Base-by-base conservation (phyloP, 2,797 vertebrate genomes). In the Pangasius krempfi region DNA sequence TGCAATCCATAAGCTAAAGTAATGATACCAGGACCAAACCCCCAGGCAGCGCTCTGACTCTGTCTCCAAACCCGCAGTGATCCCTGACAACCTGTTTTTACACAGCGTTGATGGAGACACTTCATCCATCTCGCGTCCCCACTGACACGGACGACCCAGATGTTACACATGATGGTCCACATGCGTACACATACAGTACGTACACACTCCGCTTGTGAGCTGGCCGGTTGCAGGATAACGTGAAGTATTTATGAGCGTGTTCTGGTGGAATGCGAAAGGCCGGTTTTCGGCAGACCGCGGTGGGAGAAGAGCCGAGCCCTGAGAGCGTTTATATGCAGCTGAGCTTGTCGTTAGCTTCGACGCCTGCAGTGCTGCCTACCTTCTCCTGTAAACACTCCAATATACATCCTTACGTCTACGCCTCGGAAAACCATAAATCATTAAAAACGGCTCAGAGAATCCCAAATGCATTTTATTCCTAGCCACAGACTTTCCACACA, bases 1-100 rank as follows among this genome's bases (percentile, higher is more conserved):
- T 85, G 84, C 84, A 56, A 7, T 58, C 84, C 84, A 85, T 85
- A 56, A 85, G 50, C 68, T 54, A 40, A 27, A 73, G 37, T 56
- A 73, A 85, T 40, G 16, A 72, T 56, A 73, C n/a, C 62, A 73
- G 52, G 50, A 72, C n/a, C 33, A 52, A 70, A 56, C 47, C 56
- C 30, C 66, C 68, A 27, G 68, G 56, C 30, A 12, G 64, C 72
- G 47, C 84, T 56, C 84, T 0, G 47, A 72, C 83, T 37, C 83
- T 25, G 66, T 56, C 22, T 85, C 66, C 52, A 73, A 73, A 56
- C 68, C 68, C 22, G 10, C 30, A 37, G 68, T 3, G 66, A 58
- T 73, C 30, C 50, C 50, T 16, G 84, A 73, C 30, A 73, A 73
- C 12, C 84, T 27, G 84, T 56, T 85, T 85, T 73, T 58, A 56